A percentile compares a stretch with the other conserved stretches of the same genome.
phyloP scores from a whole-genome alignment of 2,888 invertebrate species.

The Herminia tarsipennalis region DNA sequence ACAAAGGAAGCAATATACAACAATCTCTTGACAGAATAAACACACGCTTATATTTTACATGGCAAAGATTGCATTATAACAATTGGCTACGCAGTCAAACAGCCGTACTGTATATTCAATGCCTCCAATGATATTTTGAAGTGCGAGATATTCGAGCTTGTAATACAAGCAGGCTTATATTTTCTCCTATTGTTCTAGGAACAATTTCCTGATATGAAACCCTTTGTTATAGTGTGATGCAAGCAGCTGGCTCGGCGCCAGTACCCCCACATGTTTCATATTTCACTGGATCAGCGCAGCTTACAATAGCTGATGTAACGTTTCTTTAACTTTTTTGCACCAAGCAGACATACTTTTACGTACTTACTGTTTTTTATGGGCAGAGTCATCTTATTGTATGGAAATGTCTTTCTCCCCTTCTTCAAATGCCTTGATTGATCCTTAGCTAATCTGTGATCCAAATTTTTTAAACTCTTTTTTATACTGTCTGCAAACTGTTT shows the following conservation, averaged over 20 bases:
- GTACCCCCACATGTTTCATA: constrained; percentile 76
- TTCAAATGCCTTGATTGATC: too few species aligned
- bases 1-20: too few species aligned
- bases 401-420: too few species aligned
- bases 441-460: too few species aligned
- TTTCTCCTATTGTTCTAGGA: constrained; percentile 74
- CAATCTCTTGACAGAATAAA: too few species aligned
- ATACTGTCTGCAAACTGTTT: too few species aligned
- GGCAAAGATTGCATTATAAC: constrained; percentile 5
- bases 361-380: too few species aligned
- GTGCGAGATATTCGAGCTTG: constrained; percentile 47
- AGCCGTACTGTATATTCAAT: constrained; percentile 25
- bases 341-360: constrained; percentile 22
- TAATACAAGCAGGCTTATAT: constrained; percentile 63
- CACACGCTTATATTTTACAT: too few species aligned
- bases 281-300: constrained; percentile 77
- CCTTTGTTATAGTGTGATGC: constrained; percentile 78
- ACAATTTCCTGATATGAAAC: constrained; percentile 79
- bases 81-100: constrained; percentile 1
- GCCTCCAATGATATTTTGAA: constrained; percentile 46
- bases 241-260: constrained; percentile 77
- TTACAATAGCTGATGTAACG: constrained; percentile 65
- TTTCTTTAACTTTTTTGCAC: constrained; percentile 49
- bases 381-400: too few species aligned
- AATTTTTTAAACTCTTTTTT: too few species aligned